phyloP scores from a whole-genome alignment of 1,140 invertebrate genomes.

The Papilio polytes region DNA sequence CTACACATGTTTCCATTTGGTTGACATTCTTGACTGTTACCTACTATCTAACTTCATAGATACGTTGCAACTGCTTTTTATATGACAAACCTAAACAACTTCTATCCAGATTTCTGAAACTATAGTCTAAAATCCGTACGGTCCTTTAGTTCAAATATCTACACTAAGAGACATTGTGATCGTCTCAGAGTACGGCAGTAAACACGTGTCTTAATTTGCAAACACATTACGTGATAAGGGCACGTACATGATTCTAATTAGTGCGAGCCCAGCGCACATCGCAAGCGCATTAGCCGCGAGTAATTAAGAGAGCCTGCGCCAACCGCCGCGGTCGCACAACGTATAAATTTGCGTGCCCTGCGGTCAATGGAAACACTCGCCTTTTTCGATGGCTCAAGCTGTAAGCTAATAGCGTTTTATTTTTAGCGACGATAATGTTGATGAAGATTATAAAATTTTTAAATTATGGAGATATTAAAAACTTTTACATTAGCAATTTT shows the following conservation, averaged over 20 bases:
- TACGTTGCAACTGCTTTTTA: too few relatives aligned
- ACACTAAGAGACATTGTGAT: neutral
- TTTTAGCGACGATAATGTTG: neutral
- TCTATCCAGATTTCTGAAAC: too few relatives aligned
- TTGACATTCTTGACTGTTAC: too few relatives aligned
- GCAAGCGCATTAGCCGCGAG: constrained; percentile 61
- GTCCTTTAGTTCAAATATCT: neutral
- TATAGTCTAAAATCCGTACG: too few relatives aligned
- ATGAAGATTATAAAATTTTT: too few relatives aligned
- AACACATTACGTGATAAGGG: constrained; percentile 29
- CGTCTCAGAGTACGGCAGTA: too few relatives aligned
- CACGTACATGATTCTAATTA: constrained; percentile 50
- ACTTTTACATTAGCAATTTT: neutral
- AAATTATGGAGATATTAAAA: neutral
- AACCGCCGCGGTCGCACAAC: constrained; percentile 44
- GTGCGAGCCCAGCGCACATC: constrained; percentile 48
- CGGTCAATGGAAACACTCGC: constrained; percentile 52
- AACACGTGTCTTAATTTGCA: constrained; percentile 26
- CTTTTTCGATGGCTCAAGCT: neutral
- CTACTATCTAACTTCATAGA: too few relatives aligned
- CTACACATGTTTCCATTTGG: too few relatives aligned
- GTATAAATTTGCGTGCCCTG: constrained; percentile 65
- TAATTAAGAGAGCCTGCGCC: constrained; percentile 60
- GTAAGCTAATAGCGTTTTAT: neutral
- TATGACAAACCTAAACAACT: too few relatives aligned